Conservation (phyloP, 2,113 vertebrate genomes). For the Leptosomus discolor region DNA sequence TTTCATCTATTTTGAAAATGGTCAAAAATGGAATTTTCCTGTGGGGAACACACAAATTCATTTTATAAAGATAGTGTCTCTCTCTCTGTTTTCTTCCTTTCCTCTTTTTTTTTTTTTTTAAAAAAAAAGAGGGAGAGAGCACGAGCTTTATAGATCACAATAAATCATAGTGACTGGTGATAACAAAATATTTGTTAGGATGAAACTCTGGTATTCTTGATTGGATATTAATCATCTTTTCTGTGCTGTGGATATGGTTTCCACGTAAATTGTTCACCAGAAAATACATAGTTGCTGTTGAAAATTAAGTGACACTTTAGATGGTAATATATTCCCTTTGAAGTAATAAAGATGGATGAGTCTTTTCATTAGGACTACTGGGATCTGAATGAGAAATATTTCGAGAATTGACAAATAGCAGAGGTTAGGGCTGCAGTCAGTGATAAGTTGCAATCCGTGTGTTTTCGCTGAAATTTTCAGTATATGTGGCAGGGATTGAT, state of each 20-base stretch:
- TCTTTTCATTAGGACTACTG: background rate
- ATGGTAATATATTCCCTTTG: constrained; percentile 17
- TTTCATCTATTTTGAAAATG: constrained; percentile 18
- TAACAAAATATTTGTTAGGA: constrained; percentile 27
- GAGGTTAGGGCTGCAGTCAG: background rate
- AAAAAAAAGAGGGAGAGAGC: background rate
- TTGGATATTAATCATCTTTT: constrained; percentile 11
- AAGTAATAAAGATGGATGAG: constrained; percentile 41
- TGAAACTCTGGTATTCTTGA: constrained; percentile 23
- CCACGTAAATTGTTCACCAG: background rate
- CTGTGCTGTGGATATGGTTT: background rate
- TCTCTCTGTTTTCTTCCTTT: background rate
- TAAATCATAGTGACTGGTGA: constrained; percentile 31
- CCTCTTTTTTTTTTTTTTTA: background rate
- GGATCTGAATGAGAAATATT: constrained; percentile 2
- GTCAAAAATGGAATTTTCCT: background rate
- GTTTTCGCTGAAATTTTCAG: background rate
- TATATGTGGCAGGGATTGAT: background rate
- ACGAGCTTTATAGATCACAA: background rate
- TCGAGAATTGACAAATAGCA: background rate
- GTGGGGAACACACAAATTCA: background rate
- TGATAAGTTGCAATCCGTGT: background rate
- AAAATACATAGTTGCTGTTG: background rate
- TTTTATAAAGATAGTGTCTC: background rate
- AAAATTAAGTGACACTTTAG: constrained; percentile 42